Evolutionary conservation across 2,888 invertebrate species (phyloP).

Genomic region (Lasioglossum oenotherae): DNA sequence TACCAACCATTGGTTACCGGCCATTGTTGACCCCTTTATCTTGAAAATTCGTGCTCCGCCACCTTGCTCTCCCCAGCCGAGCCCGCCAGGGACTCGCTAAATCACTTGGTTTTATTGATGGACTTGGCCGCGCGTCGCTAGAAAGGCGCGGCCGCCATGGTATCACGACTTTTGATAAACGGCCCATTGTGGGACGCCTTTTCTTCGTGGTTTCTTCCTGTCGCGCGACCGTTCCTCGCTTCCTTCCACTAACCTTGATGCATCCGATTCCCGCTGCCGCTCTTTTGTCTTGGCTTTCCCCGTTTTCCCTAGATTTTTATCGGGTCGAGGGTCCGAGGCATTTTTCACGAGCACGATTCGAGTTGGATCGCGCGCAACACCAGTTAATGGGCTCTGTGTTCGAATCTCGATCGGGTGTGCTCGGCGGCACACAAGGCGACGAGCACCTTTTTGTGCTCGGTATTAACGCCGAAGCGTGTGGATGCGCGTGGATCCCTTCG

Average conservation of each 20-base stretch:
- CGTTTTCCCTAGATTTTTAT: slow-evolving; percentile 21
- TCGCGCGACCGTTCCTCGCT: slow-evolving; percentile 45
- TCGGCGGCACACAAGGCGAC: neutral
- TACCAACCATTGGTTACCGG: slow-evolving; percentile 83
- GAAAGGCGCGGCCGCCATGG: slow-evolving; percentile 66
- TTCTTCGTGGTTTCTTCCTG: slow-evolving; percentile 67
- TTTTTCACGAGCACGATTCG: slow-evolving; percentile 6
- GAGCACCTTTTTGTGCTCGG: slow-evolving; percentile 62
- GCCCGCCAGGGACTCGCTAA: slow-evolving; percentile 77
- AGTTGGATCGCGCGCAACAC: neutral
- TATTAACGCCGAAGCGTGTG: slow-evolving; percentile 76
- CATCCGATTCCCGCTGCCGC: slow-evolving; percentile 22
- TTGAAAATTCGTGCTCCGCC: slow-evolving; percentile 81
- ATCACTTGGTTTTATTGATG: slow-evolving; percentile 83
- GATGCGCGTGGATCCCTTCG: slow-evolving; percentile 67
- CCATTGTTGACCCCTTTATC: slow-evolving; percentile 82
- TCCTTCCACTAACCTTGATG: neutral
- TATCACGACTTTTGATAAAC: slow-evolving; percentile 75
- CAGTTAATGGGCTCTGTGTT: slow-evolving; percentile 34
- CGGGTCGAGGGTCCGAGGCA: neutral
- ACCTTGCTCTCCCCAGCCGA: slow-evolving; percentile 54
- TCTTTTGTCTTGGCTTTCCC: neutral
- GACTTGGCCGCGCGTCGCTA: slow-evolving; percentile 65
- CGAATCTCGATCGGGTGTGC: slow-evolving; percentile 24
- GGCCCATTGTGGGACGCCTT: slow-evolving; percentile 71